A percentile compares a stretch with the other conserved stretches of the same genome.
Evolutionary conservation across 2,888 invertebrate genomes (phyloP).

Genomic region (Leuctra nigra): DNA sequence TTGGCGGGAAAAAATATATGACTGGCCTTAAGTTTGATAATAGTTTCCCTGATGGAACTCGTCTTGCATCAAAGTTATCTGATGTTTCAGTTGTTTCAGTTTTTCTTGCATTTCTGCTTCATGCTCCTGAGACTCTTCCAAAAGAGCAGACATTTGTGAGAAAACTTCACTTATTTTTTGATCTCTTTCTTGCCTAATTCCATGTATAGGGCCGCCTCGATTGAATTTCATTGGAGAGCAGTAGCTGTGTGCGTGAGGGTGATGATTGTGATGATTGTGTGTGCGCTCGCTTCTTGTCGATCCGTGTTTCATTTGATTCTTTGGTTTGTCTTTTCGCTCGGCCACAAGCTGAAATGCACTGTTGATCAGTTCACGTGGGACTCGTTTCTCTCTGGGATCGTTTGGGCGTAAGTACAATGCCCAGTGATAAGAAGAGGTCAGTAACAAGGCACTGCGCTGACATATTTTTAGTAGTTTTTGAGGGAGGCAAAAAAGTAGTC

Average conservation of each 20-base stretch:
- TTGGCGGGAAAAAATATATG: too few relatives aligned
- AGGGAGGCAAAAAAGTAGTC: slow-evolving; percentile 52
- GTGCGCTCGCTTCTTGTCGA: too few relatives aligned
- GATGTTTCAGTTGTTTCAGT: background rate
- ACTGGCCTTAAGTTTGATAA: too few relatives aligned
- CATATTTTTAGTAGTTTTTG: slow-evolving; percentile 56
- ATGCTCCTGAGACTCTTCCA: slow-evolving; percentile 1
- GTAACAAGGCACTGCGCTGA: slow-evolving; percentile 65
- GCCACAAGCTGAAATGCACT: slow-evolving; percentile 68
- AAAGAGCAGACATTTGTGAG: slow-evolving; percentile 8
- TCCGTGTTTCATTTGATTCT: slow-evolving; percentile 39
- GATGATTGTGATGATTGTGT: too few relatives aligned
- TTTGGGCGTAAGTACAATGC: slow-evolving; percentile 71
- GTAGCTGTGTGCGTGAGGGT: background rate
- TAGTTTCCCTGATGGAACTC: background rate
- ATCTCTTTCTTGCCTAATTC: background rate
- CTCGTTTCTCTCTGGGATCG: slow-evolving; percentile 70
- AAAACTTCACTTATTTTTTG: slow-evolving; percentile 6
- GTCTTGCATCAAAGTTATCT: background rate
- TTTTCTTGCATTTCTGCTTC: background rate
- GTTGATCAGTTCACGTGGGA: slow-evolving; percentile 67
- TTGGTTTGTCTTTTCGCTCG: slow-evolving; percentile 48
- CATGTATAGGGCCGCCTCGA: background rate
- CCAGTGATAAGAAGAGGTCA: slow-evolving; percentile 66
- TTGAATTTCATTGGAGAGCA: background rate